Evolutionary conservation across 2,888 invertebrate genomes (phyloP).

Genomic region (Stenodema calcarata): DNA sequence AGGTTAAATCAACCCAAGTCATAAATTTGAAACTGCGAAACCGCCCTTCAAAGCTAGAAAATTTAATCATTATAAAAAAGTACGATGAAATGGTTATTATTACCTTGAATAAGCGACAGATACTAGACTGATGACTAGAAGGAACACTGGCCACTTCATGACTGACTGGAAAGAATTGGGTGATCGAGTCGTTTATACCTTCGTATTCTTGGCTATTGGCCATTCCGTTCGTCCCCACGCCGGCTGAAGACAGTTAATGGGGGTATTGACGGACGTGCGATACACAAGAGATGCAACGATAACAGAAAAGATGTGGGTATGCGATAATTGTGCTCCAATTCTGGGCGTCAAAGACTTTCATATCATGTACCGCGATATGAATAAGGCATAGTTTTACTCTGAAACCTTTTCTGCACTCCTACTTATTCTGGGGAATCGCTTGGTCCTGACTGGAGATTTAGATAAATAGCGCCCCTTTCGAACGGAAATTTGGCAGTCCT

Average conservation of each 20-base stretch:
- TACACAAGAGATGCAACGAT: neutral
- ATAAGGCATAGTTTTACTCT: too few relatives aligned
- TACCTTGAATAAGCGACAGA: conserved; percentile 15
- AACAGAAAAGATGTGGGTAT: neutral
- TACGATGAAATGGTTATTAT: neutral
- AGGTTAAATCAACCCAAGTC: too few relatives aligned
- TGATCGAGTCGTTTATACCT: conserved; percentile 35
- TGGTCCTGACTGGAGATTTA: too few relatives aligned
- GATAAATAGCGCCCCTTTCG: too few relatives aligned
- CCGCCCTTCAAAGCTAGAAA: too few relatives aligned
- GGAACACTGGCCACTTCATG: conserved; percentile 42
- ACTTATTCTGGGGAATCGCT: too few relatives aligned
- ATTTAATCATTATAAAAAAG: too few relatives aligned
- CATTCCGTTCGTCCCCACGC: conserved; percentile 30
- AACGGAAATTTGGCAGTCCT: too few relatives aligned
- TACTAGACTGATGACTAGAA: conserved; percentile 3
- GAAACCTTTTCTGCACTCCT: too few relatives aligned
- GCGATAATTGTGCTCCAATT: neutral
- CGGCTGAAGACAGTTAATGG: neutral
- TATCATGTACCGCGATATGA: too few relatives aligned
- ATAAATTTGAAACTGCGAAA: too few relatives aligned
- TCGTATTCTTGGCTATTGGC: conserved; percentile 35
- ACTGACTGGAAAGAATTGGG: conserved; percentile 16
- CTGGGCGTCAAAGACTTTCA: too few relatives aligned
- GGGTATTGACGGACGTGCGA: neutral